Conservation (phyloP, 2,797 vertebrate species). For the Halcyon leucocephala region DNA sequence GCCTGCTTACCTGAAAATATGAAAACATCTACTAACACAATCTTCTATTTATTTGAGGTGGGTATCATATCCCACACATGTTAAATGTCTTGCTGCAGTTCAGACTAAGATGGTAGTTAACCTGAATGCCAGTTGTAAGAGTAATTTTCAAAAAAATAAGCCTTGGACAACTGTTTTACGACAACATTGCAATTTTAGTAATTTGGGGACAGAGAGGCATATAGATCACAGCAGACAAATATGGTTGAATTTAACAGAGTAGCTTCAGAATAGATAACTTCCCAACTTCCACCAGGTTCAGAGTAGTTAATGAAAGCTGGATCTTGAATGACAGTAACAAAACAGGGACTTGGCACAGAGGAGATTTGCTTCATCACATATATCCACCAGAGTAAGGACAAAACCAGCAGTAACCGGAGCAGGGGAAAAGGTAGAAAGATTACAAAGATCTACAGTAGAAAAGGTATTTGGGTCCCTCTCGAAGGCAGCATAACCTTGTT, state of each 20-base stretch:
- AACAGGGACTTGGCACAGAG: not conserved
- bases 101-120: constrained; percentile 19
- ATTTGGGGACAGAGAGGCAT: constrained; percentile 17
- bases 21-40: constrained; percentile 19
- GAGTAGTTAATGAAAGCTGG: not conserved
- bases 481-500: not conserved
- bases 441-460: not conserved
- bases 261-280: not conserved
- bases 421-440: not conserved
- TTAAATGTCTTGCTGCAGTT: constrained; percentile 8
- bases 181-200: not conserved
- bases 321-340: constrained; percentile 13
- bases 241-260: constrained; percentile 1
- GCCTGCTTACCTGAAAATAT: constrained; percentile 54
- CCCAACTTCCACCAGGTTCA: not conserved
- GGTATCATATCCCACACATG: not conserved
- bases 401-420: not conserved
- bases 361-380: not conserved
- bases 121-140: constrained; percentile 27
- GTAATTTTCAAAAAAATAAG: constrained; percentile 39
- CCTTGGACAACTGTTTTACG: not conserved
- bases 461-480: not conserved
- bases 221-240: not conserved
- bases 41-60: constrained; percentile 10
- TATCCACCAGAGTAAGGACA: not conserved